These are phyloP conservation scores for Cebus imitator DNA, from an alignment of 2,113 vertebrate genomes.

Conservation along the genomic window DNA sequence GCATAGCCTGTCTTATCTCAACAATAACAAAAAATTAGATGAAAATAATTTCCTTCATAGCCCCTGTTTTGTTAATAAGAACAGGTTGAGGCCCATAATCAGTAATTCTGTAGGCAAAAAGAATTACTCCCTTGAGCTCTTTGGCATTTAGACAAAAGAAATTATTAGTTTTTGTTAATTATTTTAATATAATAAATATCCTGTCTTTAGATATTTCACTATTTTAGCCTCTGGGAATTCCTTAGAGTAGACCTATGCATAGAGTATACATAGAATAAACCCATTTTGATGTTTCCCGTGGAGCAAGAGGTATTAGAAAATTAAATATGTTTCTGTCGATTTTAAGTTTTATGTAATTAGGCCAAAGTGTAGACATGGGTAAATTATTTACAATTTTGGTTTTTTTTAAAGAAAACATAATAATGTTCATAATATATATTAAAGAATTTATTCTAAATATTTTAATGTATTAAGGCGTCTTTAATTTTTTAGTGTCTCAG, in stretches of 20 bases:
- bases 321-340: conserved; percentile 40
- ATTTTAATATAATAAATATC: conserved; percentile 35
- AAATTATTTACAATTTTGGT: neutral
- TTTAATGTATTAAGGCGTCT: conserved; percentile 65
- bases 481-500: conserved; percentile 86
- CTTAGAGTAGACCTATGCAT: neutral
- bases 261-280: neutral
- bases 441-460: conserved; percentile 27
- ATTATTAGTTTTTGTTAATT: neutral
- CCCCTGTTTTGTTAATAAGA: neutral
- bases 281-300: neutral
- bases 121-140: neutral
- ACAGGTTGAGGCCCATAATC: neutral
- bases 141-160: neutral
- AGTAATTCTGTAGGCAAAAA: neutral
- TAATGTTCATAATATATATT: neutral
- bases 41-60: neutral
- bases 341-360: conserved; percentile 42
- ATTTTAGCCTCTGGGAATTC: neutral
- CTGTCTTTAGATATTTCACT: neutral
- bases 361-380: neutral
- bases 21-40: neutral
- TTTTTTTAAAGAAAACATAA: neutral
- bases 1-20: neutral
- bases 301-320: neutral